Base-by-base conservation (phyloP, 2,888 invertebrate species). In the Notodonta dromedarius region DNA sequence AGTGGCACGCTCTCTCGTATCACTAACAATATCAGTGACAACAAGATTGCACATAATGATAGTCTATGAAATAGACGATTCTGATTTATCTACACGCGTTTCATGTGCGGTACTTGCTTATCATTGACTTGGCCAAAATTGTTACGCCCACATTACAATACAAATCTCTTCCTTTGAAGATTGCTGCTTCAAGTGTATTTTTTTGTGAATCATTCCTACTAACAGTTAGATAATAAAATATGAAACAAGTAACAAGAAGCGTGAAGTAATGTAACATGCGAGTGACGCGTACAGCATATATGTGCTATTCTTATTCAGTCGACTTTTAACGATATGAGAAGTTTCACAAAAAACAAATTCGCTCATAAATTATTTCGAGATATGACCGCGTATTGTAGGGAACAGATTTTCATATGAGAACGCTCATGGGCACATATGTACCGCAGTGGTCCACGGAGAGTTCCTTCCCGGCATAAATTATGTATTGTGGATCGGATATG, bases 391-490 rank as follows among this genome's bases (percentile, higher is more conserved):
- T 68, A 69, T 67, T 71, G 65, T 74, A 68, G 73, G 69, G 64
- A 66, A 62, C 68, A 69, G 69, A 76, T 76, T 78, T 74, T 74
- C 61, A 61, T 67, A 65, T 61, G 65, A 65, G 71, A 71, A 64
- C 57, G 57, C 48, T 58, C 57, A 60, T 48, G 55, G 67, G 73
- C 70, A 72, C 73, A 71, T 71, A 67, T 63, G 42, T 56, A 64
- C 63, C 60, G 61, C 65, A 63, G 8, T 56, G 57, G 44, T 57
- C 61, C 63, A 62, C 58, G 62, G 67, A 63, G 65, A 72, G 69
- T 73, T 77, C 80, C 78, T 76, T 69, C 24, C 24, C 65, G 61
- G 73, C 61, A 83, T 87, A 81, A 85, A 86, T 87, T 85, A 85
- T 85, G 78, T 82, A 70, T 70, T 78, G 73, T 57, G 70, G 78